Evolutionary conservation across 1,140 invertebrate genomes (phyloP), one percentile per base, ranked within the genome.

Genomic region (Periplaneta americana): DNA sequence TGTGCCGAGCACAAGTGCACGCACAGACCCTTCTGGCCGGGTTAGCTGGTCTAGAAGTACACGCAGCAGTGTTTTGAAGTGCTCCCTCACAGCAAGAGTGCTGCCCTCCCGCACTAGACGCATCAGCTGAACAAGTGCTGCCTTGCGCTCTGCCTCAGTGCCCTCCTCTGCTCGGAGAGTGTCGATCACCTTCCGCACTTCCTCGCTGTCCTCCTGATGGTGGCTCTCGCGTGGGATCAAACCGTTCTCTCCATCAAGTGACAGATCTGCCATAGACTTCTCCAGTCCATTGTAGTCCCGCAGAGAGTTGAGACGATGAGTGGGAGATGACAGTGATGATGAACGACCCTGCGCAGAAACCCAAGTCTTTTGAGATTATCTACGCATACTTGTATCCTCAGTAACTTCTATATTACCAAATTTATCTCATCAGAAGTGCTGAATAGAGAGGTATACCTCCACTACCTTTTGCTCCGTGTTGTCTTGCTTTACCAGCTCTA

Each of bases 41-140:
- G 92, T 90, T 82, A 97, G 89, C 85, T 95, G 90, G 86, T 96
- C 95, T 83, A 94, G 87, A 32, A 96, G 88, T 81, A 94, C 91
- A 82, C 94, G 91, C 84, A 96, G 91, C 83, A 96, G 90, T 85
- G 91, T 92, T 83, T 81, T 81, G 75, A 81, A 81, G 31, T 92
- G 88, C 81, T 91, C 89, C 81, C 90, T 89, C 86, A 91, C 89
- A n/a, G 88, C 84, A n/a, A 84, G 85, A 75, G 88, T 85, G 34
- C 86, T 86, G 22, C 89, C 89, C 79, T 91, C 88, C 36, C 88
- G 85, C 9, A 90, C 87, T 75, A 91, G 84, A 34, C 86, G 85
- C 15, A 88, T 87, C 33, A 92, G 84, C 13, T 87, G 84, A 36
- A 84, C 83, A 82, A 92, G 85, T 31, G 90, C 88, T 75, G 87